These are phyloP conservation scores for Steatocranus sp. DNA, from an alignment of 2,797 vertebrate species.

Conservation along the genomic window DNA sequence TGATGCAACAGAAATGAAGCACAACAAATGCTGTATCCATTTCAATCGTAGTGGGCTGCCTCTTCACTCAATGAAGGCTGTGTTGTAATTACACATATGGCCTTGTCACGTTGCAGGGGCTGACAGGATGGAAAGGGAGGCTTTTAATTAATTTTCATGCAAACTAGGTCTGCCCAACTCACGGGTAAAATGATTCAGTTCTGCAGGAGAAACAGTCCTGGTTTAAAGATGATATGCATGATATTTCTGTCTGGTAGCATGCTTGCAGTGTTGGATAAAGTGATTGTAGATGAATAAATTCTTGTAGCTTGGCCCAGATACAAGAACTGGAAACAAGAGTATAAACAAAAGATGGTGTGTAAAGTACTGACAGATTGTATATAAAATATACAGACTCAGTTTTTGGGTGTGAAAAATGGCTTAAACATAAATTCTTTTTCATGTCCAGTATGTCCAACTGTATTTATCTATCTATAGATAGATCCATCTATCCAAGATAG, in stretches of 20 bases:
- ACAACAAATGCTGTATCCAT: not conserved
- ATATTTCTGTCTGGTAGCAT: not conserved
- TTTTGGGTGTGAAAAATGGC: not conserved
- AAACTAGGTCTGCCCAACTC: not conserved
- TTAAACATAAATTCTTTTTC: not conserved
- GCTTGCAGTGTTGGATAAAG: not conserved
- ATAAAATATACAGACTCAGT: not conserved
- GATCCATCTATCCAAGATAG: rapidly evolving
- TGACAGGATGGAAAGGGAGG: not conserved
- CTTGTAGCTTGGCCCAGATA: not conserved
- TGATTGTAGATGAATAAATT: not conserved
- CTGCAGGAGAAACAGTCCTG: rapidly evolving
- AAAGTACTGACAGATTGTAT: not conserved
- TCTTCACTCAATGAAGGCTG: not conserved
- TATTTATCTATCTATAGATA: not conserved
- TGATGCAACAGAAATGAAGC: not conserved
- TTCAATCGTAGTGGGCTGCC: not conserved
- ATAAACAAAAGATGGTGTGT: not conserved
- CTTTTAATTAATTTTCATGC: not conserved
- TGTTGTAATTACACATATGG: not conserved
- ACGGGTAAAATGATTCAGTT: not conserved
- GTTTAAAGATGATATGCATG: not conserved
- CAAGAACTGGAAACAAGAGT: not conserved
- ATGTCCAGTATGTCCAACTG: not conserved
- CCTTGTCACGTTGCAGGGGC: not conserved